Base-by-base conservation (phyloP, 2,797 vertebrate species). In the Anas flavirostris region DNA sequence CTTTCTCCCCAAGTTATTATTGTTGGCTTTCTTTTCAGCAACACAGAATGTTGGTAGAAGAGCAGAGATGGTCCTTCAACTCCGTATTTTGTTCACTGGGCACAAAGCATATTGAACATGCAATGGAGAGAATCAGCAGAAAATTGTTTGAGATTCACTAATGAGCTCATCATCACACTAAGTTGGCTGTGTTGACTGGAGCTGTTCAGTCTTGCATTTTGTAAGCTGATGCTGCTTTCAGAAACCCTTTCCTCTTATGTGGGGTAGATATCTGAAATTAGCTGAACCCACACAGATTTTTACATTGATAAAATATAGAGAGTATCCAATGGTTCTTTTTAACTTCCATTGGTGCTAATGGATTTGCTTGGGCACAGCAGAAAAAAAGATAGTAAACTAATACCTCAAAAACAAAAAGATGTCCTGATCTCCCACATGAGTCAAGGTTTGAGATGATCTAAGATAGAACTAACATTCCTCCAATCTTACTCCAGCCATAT, bases 381-480 rank as follows among this genome's bases (percentile, higher is more conserved):
- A 28, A 62, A 39, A 46, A 39, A 16, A 5, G 13, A 22, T 62
- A 35, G 22, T 11, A 39, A 37, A 62, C 37, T 62, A 62, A 26
- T 39, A 25, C 16, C 26, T 39, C 25, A 62, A 35, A 58, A 62
- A 28, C 60, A 62, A 62, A 25, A 35, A 39, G 31, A 41, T 48
- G 37, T 48, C 60, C 44, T 76, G n/a, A 64, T 56, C 33, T 86
- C 56, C 46, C 25, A 53, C n/a, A 22, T 37, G n/a, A 63, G 22
- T 16, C 52, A 55, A 86, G 22, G 18, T 62, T 26, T 63, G 77
- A 75, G 53, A 66, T 52, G 52, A 90, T 74, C 56, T 53, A 77
- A 88, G 62, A 23, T 31, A 28, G 48, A 77, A 90, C 77, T 90
- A 90, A 78, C 9, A 86, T 90, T 94, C 83, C 67, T 78, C 67